Evolutionary conservation across 2,113 vertebrate species (phyloP).

Genomic region (Chaenocephalus aceratus): DNA sequence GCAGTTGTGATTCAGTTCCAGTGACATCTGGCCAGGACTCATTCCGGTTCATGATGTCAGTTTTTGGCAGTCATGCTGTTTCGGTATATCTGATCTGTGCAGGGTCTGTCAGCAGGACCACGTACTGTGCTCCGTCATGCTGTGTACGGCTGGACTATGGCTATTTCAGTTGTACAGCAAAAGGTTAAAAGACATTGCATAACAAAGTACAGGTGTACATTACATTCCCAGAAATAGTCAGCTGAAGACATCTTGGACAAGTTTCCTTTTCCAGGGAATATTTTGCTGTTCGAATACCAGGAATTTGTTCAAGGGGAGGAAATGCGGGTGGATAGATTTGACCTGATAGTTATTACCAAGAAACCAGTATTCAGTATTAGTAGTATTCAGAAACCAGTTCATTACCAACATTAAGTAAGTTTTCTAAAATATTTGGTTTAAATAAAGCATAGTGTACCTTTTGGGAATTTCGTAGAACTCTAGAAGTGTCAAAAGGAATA

Average conservation of each 20-base stretch:
- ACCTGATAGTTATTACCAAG: too few species aligned
- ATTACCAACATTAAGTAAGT: too few species aligned
- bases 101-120: constrained; percentile 17
- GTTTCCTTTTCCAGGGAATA: background rate
- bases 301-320: background rate
- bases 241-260: background rate
- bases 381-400: too few species aligned
- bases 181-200: constrained; percentile 51
- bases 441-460: too few species aligned
- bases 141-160: constrained; percentile 1
- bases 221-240: constrained; percentile 45
- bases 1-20: background rate
- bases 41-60: background rate
- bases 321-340: background rate
- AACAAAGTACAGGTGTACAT: constrained; percentile 19
- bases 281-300: constrained; percentile 10
- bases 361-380: too few species aligned
- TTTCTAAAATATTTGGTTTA: too few species aligned
- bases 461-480: too few species aligned
- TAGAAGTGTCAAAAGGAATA: too few species aligned
- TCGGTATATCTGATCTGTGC: constrained; percentile 19
- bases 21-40: background rate
- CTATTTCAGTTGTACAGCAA: constrained; percentile 44
- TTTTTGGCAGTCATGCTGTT: background rate
- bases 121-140: constrained; percentile 19